Evolutionary conservation across 2,113 vertebrate genomes (phyloP), one percentile per base, ranked within the genome.

Genomic region (Notothenia coriiceps): DNA sequence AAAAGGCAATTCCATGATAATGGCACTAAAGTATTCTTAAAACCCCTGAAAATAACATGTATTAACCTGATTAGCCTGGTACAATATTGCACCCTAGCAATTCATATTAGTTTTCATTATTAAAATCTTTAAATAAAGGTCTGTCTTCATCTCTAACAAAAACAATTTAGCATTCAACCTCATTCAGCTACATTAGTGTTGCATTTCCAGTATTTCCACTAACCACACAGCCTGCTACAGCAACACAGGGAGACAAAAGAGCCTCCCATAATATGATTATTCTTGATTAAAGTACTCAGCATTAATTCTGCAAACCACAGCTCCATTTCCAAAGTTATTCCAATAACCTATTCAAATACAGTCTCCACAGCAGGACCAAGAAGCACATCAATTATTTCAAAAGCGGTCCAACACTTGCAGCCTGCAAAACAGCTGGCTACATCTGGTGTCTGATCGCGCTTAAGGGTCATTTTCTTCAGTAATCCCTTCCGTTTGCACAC

Each of bases 41-140:
- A 64, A 49, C 10, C 35, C 29, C 40, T 46, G 20, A 46, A 13
- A 70, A 77, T 47, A 77, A 22, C 4, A 10, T 4, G 18, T 20
- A 67, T 69, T 70, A 70, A 79, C 76, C 76, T 76, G 79, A 88
- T 67, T 59, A 80, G 12, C 10, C 60, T 62, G 49, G 67, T 10
- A 76, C 8, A 65, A 15, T 62, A 46, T 12, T 20, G 49, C 54
- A 76, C 33, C 49, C 25, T 44, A 29, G 44, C 57, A 66, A 29
- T 29, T 29, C 22, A 35, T 43, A 51, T 47, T 29, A 56, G 46
- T 33, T 51, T 44, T 46, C 29, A 40, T 33, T 62, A 29, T n/a
- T 52, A 50, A 70, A 44, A 49, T 1, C 3, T 15, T 72, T 4
- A 1, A 2, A 54, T 2, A 52, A 66, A 40, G 8, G 15, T 15